Conservation (phyloP, 2,888 invertebrate species). For the Gymnosoma rotundatum region DNA sequence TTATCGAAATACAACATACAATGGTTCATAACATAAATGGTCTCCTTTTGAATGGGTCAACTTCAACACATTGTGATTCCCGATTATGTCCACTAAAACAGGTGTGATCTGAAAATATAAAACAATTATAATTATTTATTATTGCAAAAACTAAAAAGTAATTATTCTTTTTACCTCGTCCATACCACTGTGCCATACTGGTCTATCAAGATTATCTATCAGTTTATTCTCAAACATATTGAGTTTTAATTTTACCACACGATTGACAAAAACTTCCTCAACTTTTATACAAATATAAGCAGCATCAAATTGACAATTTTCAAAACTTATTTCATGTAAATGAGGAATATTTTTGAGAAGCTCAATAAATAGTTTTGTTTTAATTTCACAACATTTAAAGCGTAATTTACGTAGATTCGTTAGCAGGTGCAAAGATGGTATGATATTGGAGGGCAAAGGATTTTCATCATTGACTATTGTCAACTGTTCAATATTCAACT, state of each 20-base stretch:
- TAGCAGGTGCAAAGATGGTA: slow-evolving; percentile 33
- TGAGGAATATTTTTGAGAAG: slow-evolving; percentile 45
- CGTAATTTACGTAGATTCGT: slow-evolving; percentile 48
- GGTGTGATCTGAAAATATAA: slow-evolving; percentile 25
- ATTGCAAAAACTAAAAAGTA: not conserved
- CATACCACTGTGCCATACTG: not conserved
- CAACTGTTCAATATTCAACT: slow-evolving; percentile 54
- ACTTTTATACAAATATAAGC: slow-evolving; percentile 27
- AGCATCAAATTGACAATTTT: slow-evolving; percentile 47
- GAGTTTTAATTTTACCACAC: slow-evolving; percentile 44
- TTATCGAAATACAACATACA: slow-evolving; percentile 53
- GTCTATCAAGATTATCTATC: slow-evolving; percentile 18
- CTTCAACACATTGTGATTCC: slow-evolving; percentile 28
- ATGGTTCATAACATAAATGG: slow-evolving; percentile 43
- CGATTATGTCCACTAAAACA: slow-evolving; percentile 37
- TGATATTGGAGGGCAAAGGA: slow-evolving; percentile 30
- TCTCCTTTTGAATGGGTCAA: slow-evolving; percentile 38
- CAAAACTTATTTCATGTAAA: slow-evolving; percentile 57
- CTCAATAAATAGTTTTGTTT: slow-evolving; percentile 8
- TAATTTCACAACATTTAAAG: slow-evolving; percentile 42
- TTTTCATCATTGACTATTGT: slow-evolving; percentile 53
- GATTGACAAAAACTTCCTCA: slow-evolving; percentile 14
- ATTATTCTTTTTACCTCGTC: slow-evolving; percentile 21
- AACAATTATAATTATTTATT: not conserved
- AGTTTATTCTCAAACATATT: slow-evolving; percentile 57